Evolutionary conservation across 2,113 vertebrate genomes (phyloP), one percentile per base, ranked within the genome.

Genomic region (Alaudala cheleensis): DNA sequence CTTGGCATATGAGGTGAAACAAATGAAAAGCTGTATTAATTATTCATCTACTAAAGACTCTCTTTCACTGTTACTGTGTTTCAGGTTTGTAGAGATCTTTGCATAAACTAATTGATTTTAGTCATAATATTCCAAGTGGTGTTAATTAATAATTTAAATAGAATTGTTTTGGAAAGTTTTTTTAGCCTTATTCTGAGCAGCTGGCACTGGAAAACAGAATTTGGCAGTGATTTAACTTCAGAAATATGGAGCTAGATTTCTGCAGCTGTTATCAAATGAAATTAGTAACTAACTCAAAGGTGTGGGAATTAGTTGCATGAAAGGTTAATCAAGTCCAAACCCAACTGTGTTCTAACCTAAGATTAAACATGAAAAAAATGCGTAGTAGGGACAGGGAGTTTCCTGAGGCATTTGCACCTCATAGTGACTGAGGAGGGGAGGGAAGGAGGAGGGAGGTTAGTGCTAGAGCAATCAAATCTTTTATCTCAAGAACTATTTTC

Each of bases 71-170:
- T 79, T 85, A 79, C 44, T 86, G 2, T 77, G 57, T 85, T 97
- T 94, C 29, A 12, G 37, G 53, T 81, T 94, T 90, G 69, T 92
- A 92, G 84, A 91, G 70, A 42, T 66, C 81, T 92, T 95, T 95
- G 72, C 71, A 76, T 93, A 88, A 95, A 76, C 40, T 71, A 94
- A 95, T 96, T 95, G 60, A 86, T 88, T 95, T 90, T 89, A 89
- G 92, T 91, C 3, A 72, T 86, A 86, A 62, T 91, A 92, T 89
- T 97, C 40, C 69, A 76, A 94, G 58, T 77, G 39, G 11, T 60
- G 91, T 94, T 96, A 81, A 92, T 96, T 84, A 89, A 93, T 92
- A 93, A 94, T 92, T 95, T 81, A 84, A 82, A 62, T 69, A 66
- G 44, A 73, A 91, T 89, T 93, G 76, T 72, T 92, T 95, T 21